Evolutionary conservation across 30 jellyfish, hydroid and myxozoan genomes (phyloP), one percentile per base, ranked within the genome.

Genomic region (Rhopilema esculentum): DNA sequence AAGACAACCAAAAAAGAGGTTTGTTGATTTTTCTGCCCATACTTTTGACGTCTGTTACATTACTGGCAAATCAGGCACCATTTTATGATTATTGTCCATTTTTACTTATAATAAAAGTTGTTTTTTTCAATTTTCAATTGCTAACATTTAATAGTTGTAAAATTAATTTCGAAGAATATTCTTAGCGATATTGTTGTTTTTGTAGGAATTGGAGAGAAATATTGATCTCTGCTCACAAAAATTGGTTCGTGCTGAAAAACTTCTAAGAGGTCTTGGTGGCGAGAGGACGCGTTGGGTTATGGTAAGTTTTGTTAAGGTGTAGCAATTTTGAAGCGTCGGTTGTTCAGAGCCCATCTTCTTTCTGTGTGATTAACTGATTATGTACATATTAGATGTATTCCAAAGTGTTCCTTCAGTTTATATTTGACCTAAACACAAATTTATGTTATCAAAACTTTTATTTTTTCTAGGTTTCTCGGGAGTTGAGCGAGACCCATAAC

Each of bases 1-100:
- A 87, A 87, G 48, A 77, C 67, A 31, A 87, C 88, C 64, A 87
- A 87, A 33, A 87, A 87, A 72, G 96, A 87, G 96, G 96, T 87
- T 52, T 20, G 77, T 20, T 1, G n/a, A n/a, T 22, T 16, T 17
- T 67, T 51, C 20, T 12, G 15, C 20, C 15, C 15, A 12, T 12
- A 51, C 15, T 51, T 51, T 12, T 51, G 15, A 12, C 18, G 15
- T 51, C 67, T 12, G 20, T 15, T 12, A 15, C 67, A 51, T 51
- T 51, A 12, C 20, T 51, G 20, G 20, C 67, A 51, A 51, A 15
- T 51, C 20, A 51, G 15, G 67, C 67, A 12, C 67, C 20, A 12
- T 12, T 20, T 12, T n/a, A n/a, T n/a, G n/a, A n/a, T n/a, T n/a
- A n/a, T n/a, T n/a, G n/a, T n/a, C n/a, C n/a, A n/a, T n/a, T 20